Evolutionary conservation across 2,797 vertebrate species (phyloP), one percentile per base, ranked within the genome.

Genomic region (Graptemys geographica): DNA sequence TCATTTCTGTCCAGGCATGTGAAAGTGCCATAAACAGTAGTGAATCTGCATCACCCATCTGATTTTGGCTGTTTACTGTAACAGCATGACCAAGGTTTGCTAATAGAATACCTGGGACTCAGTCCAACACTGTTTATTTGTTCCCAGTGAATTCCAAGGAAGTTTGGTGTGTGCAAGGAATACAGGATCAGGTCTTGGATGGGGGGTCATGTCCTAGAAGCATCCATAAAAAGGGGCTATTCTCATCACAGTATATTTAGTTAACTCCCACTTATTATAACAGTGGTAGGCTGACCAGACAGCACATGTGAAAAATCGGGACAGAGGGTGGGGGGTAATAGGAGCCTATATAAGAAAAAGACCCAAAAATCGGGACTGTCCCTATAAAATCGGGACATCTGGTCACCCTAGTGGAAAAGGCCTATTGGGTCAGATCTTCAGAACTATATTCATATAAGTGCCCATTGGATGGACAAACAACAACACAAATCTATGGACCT

Each of bases 71-170:
- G 72, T 83, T 37, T 81, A 0, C 0, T 9, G 0, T 47, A 8
- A 65, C 51, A 12, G 72, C 33, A 49, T 25, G 33, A 37, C 33
- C 16, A 19, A 37, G 33, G 18, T 37, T 69, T 33, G 49, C 52
- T 55, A 13, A 0, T 57, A 4, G 25, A 47, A 57, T 65, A 49
- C 13, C 44, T 81, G 65, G 41, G 27, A 44, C 44, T 44, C 51
- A 53, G 19, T 18, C 62, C 18, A 69, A 19, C 33, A 69, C 8
- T 37, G 13, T 18, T 19, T 0, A 1, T 87, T 92, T 0, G 1
- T 87, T 92, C 69, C 52, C 78, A 1, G 11, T 10, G 19, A 1
- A 78, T 6, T 57, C 78, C 53, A 82, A 2, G 28, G 33, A 59
- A n/a, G 7, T 4, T 12, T 51, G 41, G 72, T 76, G 72, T 15